A percentile compares a stretch with the other conserved stretches of the same genome.
These are phyloP conservation scores for Drosophila chauvacae DNA, from an alignment of 1,140 invertebrate species.

Conservation along the genomic window DNA sequence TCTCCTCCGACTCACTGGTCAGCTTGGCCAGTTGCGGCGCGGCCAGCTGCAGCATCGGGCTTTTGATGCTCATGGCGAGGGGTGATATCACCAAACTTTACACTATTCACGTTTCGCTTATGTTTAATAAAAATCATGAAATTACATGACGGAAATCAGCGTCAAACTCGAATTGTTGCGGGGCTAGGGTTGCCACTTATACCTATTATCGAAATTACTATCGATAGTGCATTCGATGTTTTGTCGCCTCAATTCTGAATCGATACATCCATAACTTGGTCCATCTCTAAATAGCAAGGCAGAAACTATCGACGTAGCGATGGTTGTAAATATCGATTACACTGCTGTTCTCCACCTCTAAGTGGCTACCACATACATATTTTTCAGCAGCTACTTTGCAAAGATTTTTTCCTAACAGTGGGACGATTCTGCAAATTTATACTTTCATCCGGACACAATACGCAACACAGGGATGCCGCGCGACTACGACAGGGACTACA, in stretches of 20 bases:
- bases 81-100: not conserved
- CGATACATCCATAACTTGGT: not conserved
- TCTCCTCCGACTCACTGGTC: conserved; percentile 67
- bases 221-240: not conserved
- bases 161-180: conserved; percentile 13
- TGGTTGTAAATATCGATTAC: not conserved
- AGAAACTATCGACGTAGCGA: not conserved
- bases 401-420: conserved; percentile 12
- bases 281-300: too few relatives aligned
- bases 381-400: conserved; percentile 35
- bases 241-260: not conserved
- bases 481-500: conserved; percentile 81
- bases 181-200: conserved; percentile 1
- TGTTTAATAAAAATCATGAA: not conserved
- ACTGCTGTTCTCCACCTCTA: not conserved
- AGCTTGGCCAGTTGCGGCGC: conserved; percentile 58
- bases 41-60: conserved; percentile 12
- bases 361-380: conserved; percentile 43
- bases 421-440: not conserved
- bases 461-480: conserved; percentile 65
- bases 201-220: not conserved
- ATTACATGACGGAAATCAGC: conserved; percentile 18
- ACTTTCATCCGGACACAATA: not conserved
- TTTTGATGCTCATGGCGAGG: conserved; percentile 4
- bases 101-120: not conserved